Conservation (phyloP, 2,888 invertebrate species). For the Eristalis pertinax region DNA sequence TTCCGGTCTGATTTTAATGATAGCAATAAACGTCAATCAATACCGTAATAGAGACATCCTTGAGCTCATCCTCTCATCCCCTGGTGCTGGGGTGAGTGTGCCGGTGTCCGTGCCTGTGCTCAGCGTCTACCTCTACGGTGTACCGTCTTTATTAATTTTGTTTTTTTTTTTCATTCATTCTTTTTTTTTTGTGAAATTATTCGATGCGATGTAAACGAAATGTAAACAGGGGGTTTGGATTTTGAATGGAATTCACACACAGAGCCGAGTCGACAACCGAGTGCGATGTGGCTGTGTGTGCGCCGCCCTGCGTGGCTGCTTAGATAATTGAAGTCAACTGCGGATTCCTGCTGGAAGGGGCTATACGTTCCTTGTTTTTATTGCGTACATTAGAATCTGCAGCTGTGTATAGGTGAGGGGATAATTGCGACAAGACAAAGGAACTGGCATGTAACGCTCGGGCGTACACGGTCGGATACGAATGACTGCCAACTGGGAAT, state of each 20-base stretch:
- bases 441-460: constrained; percentile 27
- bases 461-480: background rate
- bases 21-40: constrained; percentile 72
- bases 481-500: constrained; percentile 56
- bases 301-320: constrained; percentile 49
- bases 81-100: background rate
- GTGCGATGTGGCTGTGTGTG: background rate
- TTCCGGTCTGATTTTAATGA: constrained; percentile 63
- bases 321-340: constrained; percentile 70
- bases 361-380: constrained; percentile 54
- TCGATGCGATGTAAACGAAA: constrained; percentile 66
- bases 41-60: constrained; percentile 69
- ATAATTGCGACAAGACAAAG: constrained; percentile 51
- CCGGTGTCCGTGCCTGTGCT: background rate
- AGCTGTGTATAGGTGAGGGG: constrained; percentile 19
- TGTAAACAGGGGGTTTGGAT: constrained; percentile 65
- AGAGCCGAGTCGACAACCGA: constrained; percentile 16
- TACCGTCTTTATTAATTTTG: constrained; percentile 59
- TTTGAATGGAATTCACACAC: constrained; percentile 36
- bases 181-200: constrained; percentile 39
- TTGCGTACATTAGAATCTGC: constrained; percentile 24
- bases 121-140: constrained; percentile 25
- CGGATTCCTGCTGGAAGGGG: constrained; percentile 62
- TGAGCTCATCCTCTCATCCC: constrained; percentile 66
- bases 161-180: background rate